Evolutionary conservation across 2,888 invertebrate species (phyloP), one percentile per base, ranked within the genome.

Genomic region (Cosmia trapezina): DNA sequence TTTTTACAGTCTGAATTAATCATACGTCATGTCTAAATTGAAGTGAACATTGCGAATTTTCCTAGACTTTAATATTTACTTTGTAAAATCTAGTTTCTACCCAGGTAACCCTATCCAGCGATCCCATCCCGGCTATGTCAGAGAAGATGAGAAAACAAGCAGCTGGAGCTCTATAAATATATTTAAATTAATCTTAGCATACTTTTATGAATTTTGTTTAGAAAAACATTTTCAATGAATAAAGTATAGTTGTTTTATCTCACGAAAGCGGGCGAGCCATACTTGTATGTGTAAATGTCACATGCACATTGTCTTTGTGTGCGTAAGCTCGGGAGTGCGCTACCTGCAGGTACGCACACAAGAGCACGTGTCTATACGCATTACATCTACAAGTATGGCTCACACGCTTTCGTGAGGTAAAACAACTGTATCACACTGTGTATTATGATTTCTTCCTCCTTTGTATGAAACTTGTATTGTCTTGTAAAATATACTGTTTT

Each of bases 61-160:
- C 91, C 91, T 90, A 89, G 88, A 83, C 75, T 80, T 78, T 83
- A 89, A 86, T 91, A 80, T 87, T 90, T 89, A 89, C 86, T 89
- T 89, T 90, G 76, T 91, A 88, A 90, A 82, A 89, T 91, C 84
- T 90, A 90, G 87, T 93, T 94, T 94, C 86, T 93, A 94, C 94
- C 94, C 94, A 95, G 95, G 95, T 94, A 83, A 93, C 94, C 95
- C 94, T 93, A 92, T 92, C 95, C 95, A 95, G 95, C 92, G 93
- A 91, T 94, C 95, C 95, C 92, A 91, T 95, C 96, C 95, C 93
- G 94, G 94, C 93, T 89, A 94, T 95, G 94, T 93, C 95, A 93
- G 89, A 91, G 94, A 92, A 94, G 93, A 93, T 85, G 93, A 28
- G 28, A 93, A 94, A 96, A 95, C 95, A 96, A 95, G 94, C 96